These are phyloP conservation scores for Caradrina kadenii DNA, from an alignment of 2,888 invertebrate species.

Conservation along the genomic window DNA sequence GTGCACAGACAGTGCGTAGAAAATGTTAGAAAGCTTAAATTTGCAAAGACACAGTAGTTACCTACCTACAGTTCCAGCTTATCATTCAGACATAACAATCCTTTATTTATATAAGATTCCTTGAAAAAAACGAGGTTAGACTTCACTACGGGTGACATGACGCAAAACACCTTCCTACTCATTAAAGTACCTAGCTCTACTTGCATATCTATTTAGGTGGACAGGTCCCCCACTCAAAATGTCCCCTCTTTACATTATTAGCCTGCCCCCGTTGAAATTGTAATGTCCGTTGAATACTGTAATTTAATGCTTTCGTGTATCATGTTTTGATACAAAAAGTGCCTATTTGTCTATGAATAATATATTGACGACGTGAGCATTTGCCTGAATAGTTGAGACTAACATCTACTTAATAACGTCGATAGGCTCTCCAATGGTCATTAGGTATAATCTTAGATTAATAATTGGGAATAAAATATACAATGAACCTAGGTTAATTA, in stretches of 20 bases:
- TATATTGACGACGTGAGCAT: constrained; percentile 77
- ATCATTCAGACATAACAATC: too few relatives aligned
- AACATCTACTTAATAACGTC: constrained; percentile 37
- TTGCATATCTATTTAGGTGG: background rate
- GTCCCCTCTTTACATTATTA: constrained; percentile 9
- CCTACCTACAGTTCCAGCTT: too few relatives aligned
- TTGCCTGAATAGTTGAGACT: constrained; percentile 49
- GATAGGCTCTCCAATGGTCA: constrained; percentile 4
- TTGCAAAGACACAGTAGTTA: too few relatives aligned
- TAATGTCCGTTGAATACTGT: constrained; percentile 70
- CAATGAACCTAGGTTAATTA: background rate
- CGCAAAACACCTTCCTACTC: background rate
- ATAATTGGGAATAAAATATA: constrained; percentile 22
- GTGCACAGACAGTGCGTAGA: too few relatives aligned
- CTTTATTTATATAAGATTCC: too few relatives aligned
- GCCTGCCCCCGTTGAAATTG: constrained; percentile 19
- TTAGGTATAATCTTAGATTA: constrained; percentile 30
- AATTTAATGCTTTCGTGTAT: constrained; percentile 68
- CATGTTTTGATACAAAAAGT: constrained; percentile 70
- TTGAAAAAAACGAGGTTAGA: background rate
- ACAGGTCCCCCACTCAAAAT: constrained; percentile 4
- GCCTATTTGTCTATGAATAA: constrained; percentile 76
- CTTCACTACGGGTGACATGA: too few relatives aligned
- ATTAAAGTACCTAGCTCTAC: background rate
- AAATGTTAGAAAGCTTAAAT: too few relatives aligned